Conservation (phyloP, 2,797 vertebrate genomes). For the Clarias fuscus region DNA sequence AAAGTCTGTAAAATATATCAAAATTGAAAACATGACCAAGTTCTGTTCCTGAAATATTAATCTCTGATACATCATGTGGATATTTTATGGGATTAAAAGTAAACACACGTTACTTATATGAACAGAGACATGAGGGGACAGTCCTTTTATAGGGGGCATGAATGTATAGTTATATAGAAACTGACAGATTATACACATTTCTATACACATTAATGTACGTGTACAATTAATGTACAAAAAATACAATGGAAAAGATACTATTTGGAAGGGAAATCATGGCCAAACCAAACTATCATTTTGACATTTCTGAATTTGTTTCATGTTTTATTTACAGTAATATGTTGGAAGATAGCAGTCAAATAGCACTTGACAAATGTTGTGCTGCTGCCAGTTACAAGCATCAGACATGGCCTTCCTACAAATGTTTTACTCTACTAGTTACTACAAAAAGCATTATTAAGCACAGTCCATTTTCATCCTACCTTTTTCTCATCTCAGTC, state of each 20-base stretch:
- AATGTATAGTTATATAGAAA: neutral
- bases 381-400: neutral
- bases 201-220: neutral
- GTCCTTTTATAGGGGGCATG: neutral
- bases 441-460: slow-evolving; percentile 62
- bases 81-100: neutral
- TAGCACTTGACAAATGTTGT: neutral
- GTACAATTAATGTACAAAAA: neutral
- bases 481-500: neutral
- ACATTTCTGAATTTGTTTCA: neutral
- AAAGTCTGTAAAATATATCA: neutral
- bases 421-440: neutral
- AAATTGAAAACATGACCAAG: neutral
- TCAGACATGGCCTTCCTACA: slow-evolving; percentile 31
- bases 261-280: neutral
- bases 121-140: neutral
- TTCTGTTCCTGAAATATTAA: neutral
- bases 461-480: slow-evolving; percentile 64
- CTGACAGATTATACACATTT: neutral
- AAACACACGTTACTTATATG: neutral
- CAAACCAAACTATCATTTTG: neutral
- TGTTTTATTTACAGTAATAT: neutral
- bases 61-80: neutral
- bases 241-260: neutral
- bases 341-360: neutral